A percentile compares a stretch with the other conserved stretches of the same genome.
Evolutionary conservation across 1,140 invertebrate species (phyloP).

Genomic region (Oryzaephilus surinamensis): DNA sequence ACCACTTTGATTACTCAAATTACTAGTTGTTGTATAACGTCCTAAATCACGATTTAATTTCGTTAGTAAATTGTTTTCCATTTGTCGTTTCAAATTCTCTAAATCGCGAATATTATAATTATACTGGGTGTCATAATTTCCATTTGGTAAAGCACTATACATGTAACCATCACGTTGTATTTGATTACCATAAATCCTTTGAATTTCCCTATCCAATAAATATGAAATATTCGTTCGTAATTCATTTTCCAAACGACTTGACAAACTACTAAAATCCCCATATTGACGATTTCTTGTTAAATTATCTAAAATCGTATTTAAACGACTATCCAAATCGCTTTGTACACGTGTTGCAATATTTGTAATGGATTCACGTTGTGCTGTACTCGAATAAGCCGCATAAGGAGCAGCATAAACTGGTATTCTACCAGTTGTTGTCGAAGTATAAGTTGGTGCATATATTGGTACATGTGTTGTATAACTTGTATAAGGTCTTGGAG

Average conservation of each 20-base stretch:
- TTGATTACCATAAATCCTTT: conserved; percentile 25
- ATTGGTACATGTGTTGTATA: conserved; percentile 4
- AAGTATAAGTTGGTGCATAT: conserved; percentile 1
- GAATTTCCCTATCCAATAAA: conserved; percentile 22
- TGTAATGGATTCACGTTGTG: conserved; percentile 21
- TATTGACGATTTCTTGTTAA: conserved; percentile 14
- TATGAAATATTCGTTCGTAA: conserved; percentile 26
- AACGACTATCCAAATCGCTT: conserved; percentile 16
- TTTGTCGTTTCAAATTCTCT: conserved; percentile 26
- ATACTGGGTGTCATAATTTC: conserved; percentile 12
- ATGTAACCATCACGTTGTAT: conserved; percentile 20
- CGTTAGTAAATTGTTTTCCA: conserved; percentile 26
- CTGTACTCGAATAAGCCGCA: conserved; percentile 15
- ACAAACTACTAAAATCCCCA: conserved; percentile 12
- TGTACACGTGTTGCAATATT: conserved; percentile 24
- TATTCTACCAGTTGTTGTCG: conserved; percentile 13
- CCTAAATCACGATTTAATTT: conserved; percentile 24
- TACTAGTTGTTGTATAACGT: conserved; percentile 10
- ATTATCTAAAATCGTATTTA: conserved; percentile 21
- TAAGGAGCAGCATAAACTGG: conserved; percentile 3
- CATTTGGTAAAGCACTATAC: conserved; percentile 14
- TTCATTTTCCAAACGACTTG: conserved; percentile 22
- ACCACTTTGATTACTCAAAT: conserved; percentile 5
- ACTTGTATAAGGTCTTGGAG: neutral
- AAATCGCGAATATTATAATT: conserved; percentile 25